Evolutionary conservation across 1,140 invertebrate genomes (phyloP), one percentile per base, ranked within the genome.

Genomic region (Drosophila insularis): DNA sequence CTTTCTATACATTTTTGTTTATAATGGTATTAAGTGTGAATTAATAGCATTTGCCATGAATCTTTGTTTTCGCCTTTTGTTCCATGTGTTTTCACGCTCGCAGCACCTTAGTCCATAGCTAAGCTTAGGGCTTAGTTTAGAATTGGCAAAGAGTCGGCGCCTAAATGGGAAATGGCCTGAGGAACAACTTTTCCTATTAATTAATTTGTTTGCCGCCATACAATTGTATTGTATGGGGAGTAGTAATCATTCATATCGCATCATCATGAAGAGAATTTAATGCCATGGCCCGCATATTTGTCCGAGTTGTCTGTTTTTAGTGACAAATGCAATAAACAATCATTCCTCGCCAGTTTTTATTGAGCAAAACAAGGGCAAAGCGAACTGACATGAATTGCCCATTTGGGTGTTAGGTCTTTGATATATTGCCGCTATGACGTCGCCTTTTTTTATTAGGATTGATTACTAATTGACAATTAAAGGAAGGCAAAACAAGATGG

Each of bases 321-420:
- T 58, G 55, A 37, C 55, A 35, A 58, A 58, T 58, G 55, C 55
- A 35, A 58, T 58, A 58, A 58, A 58, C 14, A 58, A 58, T 35
- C 55, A 32, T 58, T 58, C 17, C 8, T 58, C 43, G 17, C 43
- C 3, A 17, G 43, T 50, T 58, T 58, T 35, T 37, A 58, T 58
- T 58, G 55, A 56, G 31, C 54, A 17, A 17, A 31, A 56, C 54
- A 7, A 32, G 54, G 35, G 54, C 31, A 31, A 19, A 14, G 14
- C 54, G 27, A 27, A 56, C 32, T n/a, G 14, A 17, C n/a, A 56
- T 32, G 31, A 32, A 55, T 31, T 27, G 23, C 27, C 21, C 53
- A 55, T 31, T 55, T 23, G 53, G 23, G 21, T 27, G 53, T 55
- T 50, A 50, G 7, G 8, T 50, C 43, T 50, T 50, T 50, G 43